Evolutionary conservation across 2,113 vertebrate species (phyloP), one percentile per base, ranked within the genome.

Genomic region (Hylia prasina): DNA sequence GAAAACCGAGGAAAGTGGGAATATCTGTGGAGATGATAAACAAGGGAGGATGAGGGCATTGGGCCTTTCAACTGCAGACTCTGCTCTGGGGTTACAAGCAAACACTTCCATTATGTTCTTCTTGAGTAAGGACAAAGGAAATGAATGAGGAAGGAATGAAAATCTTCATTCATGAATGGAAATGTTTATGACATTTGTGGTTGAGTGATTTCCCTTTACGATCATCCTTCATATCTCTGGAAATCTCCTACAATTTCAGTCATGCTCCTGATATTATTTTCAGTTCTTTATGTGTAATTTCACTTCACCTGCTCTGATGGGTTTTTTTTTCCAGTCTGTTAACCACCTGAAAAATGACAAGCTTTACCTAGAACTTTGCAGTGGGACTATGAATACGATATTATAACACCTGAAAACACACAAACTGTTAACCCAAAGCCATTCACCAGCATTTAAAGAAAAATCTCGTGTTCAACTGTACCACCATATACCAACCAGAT

Each of bases 221-320:
- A 44, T 72, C 75, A 80, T 70, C 53, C 37, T 65, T 88, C 56
- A 4, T 23, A 82, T 73, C 66, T 72, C 79, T 82, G 66, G 39
- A 80, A 91, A 76, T 76, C 58, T 94, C 24, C 33, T 60, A 30
- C 71, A 28, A 47, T 88, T 94, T 77, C 68, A 58, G 15, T 77
- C 47, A 24, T 65, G 50, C 54, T 93, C 65, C 50, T 2, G 7
- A 54, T 76, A 54, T 13, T 84, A 71, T 88, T 85, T 88, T 63
- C 66, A 72, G 33, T 63, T 82, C 21, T 91, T 93, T 72, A 63
- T 84, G 66, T 85, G 69, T 72, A 86, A 94, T 93, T 97, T 93
- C 54, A 51, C 57, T 73, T 93, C 47, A 94, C 84, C 71, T 82
- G 78, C 66, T 85, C 73, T 58, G 65, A 77, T 6, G 8, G 0